Conservation (phyloP, 2,888 invertebrate genomes). For the Ariolimax columbianus region DNA sequence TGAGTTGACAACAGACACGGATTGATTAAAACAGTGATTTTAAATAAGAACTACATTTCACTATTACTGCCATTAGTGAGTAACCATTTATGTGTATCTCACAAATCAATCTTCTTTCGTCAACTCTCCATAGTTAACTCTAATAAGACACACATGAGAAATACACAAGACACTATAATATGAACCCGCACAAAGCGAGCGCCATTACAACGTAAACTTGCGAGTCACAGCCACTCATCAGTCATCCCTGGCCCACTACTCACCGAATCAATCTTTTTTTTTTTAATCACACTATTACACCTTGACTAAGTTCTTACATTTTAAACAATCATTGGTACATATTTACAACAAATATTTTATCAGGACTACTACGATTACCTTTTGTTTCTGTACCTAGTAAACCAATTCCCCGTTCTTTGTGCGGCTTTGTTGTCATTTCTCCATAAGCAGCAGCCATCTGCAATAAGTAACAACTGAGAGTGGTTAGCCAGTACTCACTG, state of each 20-base stretch:
- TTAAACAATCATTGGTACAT: background rate
- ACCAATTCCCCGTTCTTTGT: slow-evolving; percentile 42
- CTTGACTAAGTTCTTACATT: background rate
- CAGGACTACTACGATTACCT: background rate
- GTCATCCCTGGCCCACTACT: background rate
- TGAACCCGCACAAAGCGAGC: background rate
- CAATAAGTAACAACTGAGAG: slow-evolving; percentile 9
- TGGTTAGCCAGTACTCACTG: background rate
- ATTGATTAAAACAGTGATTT: no score
- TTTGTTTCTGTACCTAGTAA: background rate
- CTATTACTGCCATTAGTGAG: no score
- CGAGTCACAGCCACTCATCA: background rate
- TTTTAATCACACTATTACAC: background rate
- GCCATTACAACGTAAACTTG: background rate
- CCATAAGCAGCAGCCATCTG: slow-evolving; percentile 34
- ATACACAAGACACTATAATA: no score
- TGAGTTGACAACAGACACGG: no score
- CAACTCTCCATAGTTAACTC: no score
- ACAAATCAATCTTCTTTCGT: no score
- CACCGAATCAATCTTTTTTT: background rate
- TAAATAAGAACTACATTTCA: no score
- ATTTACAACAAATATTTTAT: background rate
- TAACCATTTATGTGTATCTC: no score
- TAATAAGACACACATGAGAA: no score
- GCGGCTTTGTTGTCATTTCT: slow-evolving; percentile 45